phyloP scores from a whole-genome alignment of 2,888 invertebrate genomes.

The Mythimna vitellina region DNA sequence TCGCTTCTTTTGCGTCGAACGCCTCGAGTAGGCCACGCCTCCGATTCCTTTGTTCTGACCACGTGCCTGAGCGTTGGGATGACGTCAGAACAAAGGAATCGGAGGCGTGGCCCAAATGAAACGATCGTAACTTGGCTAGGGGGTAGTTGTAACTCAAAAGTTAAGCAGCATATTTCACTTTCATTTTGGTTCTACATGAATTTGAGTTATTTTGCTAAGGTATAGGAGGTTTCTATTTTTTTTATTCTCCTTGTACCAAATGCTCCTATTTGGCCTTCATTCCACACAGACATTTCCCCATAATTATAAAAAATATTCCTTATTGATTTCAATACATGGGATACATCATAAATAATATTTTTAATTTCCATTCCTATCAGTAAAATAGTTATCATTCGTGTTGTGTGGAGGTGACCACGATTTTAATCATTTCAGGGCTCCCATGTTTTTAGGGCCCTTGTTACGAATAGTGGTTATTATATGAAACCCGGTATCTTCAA shows the following conservation, averaged over 20 bases:
- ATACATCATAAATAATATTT: slow-evolving; percentile 32
- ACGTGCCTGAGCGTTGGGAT: too few species aligned
- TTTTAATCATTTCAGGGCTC: slow-evolving; percentile 29
- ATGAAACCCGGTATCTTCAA: slow-evolving; percentile 28
- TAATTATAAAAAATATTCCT: not conserved
- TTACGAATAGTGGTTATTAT: slow-evolving; percentile 52
- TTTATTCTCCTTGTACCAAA: slow-evolving; percentile 32
- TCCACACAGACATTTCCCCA: too few species aligned
- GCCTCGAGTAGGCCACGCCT: too few species aligned
- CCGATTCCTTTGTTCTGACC: too few species aligned
- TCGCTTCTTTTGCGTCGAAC: too few species aligned
- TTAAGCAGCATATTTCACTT: not conserved
- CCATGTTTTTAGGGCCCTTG: slow-evolving; percentile 53
- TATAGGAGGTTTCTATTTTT: slow-evolving; percentile 34
- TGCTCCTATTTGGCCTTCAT: too few species aligned
- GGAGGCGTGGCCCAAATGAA: too few species aligned
- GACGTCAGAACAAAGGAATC: too few species aligned
- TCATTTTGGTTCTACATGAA: slow-evolving; percentile 37
- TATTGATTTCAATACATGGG: slow-evolving; percentile 49
- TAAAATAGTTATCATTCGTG: slow-evolving; percentile 3
- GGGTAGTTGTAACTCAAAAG: too few species aligned
- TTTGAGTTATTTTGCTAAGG: slow-evolving; percentile 42
- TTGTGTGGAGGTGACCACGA: not conserved
- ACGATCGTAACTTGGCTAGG: too few species aligned
- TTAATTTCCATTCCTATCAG: not conserved